Conservation (phyloP, 2,113 vertebrate genomes). For the Todiramphus saurophagus region DNA sequence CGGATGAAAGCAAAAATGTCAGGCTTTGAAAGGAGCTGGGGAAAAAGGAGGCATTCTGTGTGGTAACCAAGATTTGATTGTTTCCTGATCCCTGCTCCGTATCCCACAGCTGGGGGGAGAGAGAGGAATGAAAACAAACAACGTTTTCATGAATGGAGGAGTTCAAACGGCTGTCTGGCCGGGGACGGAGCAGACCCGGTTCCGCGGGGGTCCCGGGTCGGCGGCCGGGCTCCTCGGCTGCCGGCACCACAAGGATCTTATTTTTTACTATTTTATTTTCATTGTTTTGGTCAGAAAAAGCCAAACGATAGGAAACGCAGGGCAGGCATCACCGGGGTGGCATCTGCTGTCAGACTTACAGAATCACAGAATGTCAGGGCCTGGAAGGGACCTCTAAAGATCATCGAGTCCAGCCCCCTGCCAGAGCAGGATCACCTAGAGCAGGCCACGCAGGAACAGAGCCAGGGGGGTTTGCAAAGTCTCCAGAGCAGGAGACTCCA, state of each 20-base stretch:
- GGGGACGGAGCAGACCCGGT: not conserved
- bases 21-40: slow-evolving; percentile 33
- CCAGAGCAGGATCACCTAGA: no score
- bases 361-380: no score
- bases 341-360: not conserved
- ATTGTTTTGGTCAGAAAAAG: not conserved
- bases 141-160: not conserved
- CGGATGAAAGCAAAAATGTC: slow-evolving; percentile 65
- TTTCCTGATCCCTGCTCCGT: slow-evolving; percentile 45
- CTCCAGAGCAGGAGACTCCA: no score
- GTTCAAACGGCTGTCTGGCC: not conserved
- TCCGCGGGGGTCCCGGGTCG: rapidly evolving
- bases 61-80: slow-evolving; percentile 48
- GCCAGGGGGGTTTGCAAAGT: no score
- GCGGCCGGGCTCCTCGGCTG: not conserved
- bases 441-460: no score
- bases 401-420: no score
- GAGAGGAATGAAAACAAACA: slow-evolving; percentile 2
- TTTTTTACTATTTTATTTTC: not conserved
- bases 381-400: no score
- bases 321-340: rapidly evolving
- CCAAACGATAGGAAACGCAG: rapidly evolving
- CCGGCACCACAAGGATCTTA: not conserved
- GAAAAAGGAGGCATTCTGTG: slow-evolving; percentile 21
- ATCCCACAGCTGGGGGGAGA: slow-evolving; percentile 19